Conservation (phyloP, 1,140 invertebrate species). For the Neodiprion lecontei region DNA sequence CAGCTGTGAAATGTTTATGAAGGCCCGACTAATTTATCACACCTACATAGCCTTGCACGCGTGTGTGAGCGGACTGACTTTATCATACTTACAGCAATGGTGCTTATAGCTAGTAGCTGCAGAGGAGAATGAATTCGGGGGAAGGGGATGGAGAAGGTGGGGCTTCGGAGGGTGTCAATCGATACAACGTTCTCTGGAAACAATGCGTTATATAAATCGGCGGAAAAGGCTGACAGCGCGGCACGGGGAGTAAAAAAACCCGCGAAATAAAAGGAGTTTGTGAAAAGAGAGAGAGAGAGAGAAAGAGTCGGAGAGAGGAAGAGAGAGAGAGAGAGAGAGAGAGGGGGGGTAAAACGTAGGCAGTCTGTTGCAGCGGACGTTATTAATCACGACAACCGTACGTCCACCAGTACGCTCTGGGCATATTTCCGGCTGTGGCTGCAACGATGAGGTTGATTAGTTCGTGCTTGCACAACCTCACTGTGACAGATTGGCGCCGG, state of each 20-base stretch:
- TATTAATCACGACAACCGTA: neutral
- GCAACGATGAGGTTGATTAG: neutral
- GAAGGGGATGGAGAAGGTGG: neutral
- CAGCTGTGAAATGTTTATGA: slow-evolving; percentile 61
- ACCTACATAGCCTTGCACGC: slow-evolving; percentile 33
- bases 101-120: neutral
- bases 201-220: slow-evolving; percentile 22
- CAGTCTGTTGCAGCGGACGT: neutral
- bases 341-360: too few species aligned
- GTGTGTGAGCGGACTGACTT: slow-evolving; percentile 5
- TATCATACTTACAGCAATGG: neutral
- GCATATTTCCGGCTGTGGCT: neutral
- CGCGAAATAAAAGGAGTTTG: neutral
- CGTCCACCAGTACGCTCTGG: neutral
- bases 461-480: neutral
- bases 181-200: slow-evolving; percentile 31
- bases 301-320: neutral
- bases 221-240: slow-evolving; percentile 22
- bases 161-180: slow-evolving; percentile 24
- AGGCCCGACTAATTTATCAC: slow-evolving; percentile 59
- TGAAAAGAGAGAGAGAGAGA: too few species aligned
- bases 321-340: neutral
- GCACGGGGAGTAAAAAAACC: slow-evolving; percentile 6
- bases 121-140: slow-evolving; percentile 7
- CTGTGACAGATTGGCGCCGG: neutral